Conservation (phyloP, 2,888 invertebrate genomes). For the Lochmaea capreae region DNA sequence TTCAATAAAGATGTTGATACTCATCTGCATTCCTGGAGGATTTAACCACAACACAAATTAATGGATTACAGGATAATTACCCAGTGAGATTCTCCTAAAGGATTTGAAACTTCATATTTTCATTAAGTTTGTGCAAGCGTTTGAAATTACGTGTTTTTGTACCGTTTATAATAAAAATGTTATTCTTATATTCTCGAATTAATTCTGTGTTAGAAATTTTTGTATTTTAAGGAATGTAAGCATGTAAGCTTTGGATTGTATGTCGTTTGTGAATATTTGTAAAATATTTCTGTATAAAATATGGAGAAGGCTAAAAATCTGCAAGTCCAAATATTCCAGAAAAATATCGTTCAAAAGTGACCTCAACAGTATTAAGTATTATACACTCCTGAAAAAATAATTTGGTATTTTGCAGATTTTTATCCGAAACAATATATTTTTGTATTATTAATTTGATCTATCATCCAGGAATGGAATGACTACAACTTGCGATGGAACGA, state of each 20-base stretch:
- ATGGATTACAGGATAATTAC: conserved; percentile 31
- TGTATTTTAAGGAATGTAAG: background rate
- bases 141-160: background rate
- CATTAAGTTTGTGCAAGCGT: conserved; percentile 7
- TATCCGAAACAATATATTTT: background rate
- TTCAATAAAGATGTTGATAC: conserved; percentile 4
- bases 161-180: background rate
- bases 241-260: background rate
- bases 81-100: conserved; percentile 17
- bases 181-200: background rate
- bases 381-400: too few relatives aligned
- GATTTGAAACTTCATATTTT: conserved; percentile 27
- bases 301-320: background rate
- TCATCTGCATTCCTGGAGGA: conserved; percentile 16
- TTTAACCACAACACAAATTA: conserved; percentile 24
- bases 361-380: too few relatives aligned
- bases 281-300: background rate
- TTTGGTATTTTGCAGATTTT: background rate
- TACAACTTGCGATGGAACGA: conserved; percentile 98
- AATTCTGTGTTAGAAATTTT: background rate
- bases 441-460: conserved; percentile 45
- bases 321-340: background rate
- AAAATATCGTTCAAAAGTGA: too few relatives aligned
- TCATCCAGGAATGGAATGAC: conserved; percentile 93
- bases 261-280: background rate